A percentile compares a stretch with the other conserved stretches of the same genome.
Conservation (phyloP, 2,113 vertebrate genomes). For the Petaurus breviceps region DNA sequence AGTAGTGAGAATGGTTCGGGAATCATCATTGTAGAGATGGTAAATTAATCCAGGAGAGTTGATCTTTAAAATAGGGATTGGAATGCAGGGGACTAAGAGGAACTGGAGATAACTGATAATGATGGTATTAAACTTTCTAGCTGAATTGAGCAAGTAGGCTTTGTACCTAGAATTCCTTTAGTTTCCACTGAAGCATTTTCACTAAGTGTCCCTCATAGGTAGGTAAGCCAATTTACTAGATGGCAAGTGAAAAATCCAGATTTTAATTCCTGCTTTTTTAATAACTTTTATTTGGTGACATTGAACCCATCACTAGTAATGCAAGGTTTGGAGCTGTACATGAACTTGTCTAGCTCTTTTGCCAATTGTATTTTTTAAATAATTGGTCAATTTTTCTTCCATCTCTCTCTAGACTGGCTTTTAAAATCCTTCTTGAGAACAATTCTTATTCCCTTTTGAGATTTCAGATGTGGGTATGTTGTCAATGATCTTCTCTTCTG, state of each 20-base stretch:
- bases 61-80: not conserved
- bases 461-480: too few relatives aligned
- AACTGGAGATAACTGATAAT: not conserved
- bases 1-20: not conserved
- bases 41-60: not conserved
- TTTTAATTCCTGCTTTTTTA: not conserved
- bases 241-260: not conserved
- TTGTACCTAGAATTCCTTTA: not conserved
- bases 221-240: not conserved
- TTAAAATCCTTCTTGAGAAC: too few relatives aligned
- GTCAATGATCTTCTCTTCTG: too few relatives aligned
- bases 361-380: too few relatives aligned
- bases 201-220: not conserved
- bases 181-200: not conserved
- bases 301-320: not conserved
- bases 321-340: not conserved
- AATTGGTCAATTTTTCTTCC: too few relatives aligned
- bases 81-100: not conserved
- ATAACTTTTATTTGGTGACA: too few relatives aligned
- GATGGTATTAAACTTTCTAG: not conserved
- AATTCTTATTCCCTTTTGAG: too few relatives aligned
- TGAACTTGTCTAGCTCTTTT: not conserved
- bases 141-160: not conserved
- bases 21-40: not conserved
- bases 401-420: too few relatives aligned